Percentiles rank a stretch among this genome's conserved stretches.
Conservation (phyloP, 2,888 invertebrate genomes). For the Aspidiotus rigidus region DNA sequence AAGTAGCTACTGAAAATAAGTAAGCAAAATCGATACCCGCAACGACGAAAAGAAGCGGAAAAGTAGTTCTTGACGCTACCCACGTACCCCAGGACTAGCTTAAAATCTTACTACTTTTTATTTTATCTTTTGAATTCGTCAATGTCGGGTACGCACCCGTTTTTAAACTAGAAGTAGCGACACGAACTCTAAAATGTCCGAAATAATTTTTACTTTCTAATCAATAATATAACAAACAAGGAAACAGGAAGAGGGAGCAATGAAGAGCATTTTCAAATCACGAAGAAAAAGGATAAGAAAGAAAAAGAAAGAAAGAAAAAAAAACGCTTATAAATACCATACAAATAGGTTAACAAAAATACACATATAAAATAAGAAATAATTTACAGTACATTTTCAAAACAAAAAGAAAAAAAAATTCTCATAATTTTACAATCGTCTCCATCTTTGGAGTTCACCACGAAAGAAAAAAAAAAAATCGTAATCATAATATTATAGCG, state of each 20-base stretch:
- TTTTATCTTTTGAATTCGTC: neutral
- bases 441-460: neutral
- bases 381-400: neutral
- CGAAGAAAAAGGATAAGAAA: neutral
- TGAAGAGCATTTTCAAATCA: neutral
- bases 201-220: neutral
- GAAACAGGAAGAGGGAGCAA: neutral
- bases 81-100: neutral
- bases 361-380: slow-evolving; percentile 16
- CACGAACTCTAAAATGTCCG: neutral
- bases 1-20: no score
- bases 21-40: no score
- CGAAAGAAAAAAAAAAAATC: neutral
- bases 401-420: neutral
- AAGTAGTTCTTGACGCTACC: neutral
- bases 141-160: neutral
- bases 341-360: slow-evolving; percentile 31
- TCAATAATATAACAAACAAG: slow-evolving; percentile 3
- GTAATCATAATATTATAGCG: neutral
- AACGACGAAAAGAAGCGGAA: neutral
- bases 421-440: neutral
- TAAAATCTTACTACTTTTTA: neutral
- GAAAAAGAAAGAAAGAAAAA: slow-evolving; percentile 15
- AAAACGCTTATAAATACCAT: slow-evolving; percentile 25
- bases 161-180: no score